Base-by-base conservation (phyloP, 2,113 vertebrate genomes). In the Tenrec ecaudatus region DNA sequence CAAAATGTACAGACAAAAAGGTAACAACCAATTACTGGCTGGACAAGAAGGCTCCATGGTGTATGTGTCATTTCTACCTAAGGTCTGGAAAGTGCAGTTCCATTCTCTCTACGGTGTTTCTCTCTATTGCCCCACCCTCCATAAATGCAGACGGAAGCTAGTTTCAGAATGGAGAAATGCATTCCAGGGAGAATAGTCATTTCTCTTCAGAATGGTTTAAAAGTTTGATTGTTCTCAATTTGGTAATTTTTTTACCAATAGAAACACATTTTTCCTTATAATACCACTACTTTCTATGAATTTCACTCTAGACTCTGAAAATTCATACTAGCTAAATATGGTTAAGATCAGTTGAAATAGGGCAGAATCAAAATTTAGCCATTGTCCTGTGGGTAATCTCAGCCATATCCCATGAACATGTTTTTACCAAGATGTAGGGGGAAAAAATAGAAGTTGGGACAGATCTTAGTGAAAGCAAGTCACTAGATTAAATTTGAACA, bases 401-500 rank as follows among this genome's bases (percentile, higher is more conserved):
- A 94, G 62, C 1, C 75, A 80, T 77, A 85, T 60, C 20, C 2
- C 69, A 19, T n/a, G 43, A 85, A 27, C 7, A 69, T 19, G 78
- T 87, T 75, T 62, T 62, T 62, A 12, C 75, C 31, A 83, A 82
- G 90, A 23, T 60, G 43, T 7, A 25, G 19, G 31, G 14, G 11
- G n/a, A 47, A 4, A 7, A 1, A 33, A 82, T 53, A 87, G 57
- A 88, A 62, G 6, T 29, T 81, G 6, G 25, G 79, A 16, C 60
- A 68, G 43, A 93, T 76, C 3, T 36, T 86, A 23, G 53, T 80
- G 31, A 92, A 85, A 90, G 22, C n/a, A 82, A 88, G 58, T 43
- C 11, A 79, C 16, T 29, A 86, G 38, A 57, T 86, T 87, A 95
- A 84, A 78, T 86, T 94, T 90, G 62, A 95, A 76, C 60, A 76